Evolutionary conservation across 2,113 vertebrate species (phyloP), one percentile per base, ranked within the genome.

Genomic region (Phycodurus eques): DNA sequence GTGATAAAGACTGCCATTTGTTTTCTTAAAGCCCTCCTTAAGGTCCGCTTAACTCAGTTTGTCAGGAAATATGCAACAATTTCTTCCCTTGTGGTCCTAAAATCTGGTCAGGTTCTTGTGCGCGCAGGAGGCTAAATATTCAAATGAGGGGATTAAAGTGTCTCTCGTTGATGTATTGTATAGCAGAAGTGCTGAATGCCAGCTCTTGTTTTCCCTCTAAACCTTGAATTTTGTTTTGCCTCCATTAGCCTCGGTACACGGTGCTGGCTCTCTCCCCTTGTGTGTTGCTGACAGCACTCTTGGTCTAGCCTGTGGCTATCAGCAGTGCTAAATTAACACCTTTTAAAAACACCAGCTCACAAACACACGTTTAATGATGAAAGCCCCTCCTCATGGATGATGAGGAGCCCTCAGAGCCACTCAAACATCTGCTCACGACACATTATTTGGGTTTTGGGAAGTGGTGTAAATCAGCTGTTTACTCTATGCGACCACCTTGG

Each of bases 21-120:
- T 98, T 98, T 98, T 96, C 96, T 98, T 98, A 98, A 98, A 98
- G 95, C 95, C 95, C 88, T 94, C 95, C 95, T 98, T 98, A 98
- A 95, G 95, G 96, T 97, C 96, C 92, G 93, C 94, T 98, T 98
- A 98, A 98, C 96, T 97, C 96, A 93, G 98, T 98, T 98, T 98
- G 95, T 98, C 95, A 96, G 96, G 96, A 98, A 98, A 98, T 97
- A 95, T 96, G 94, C 94, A 96, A 97, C 95, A 96, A 98, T 98
- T 98, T 98, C 95, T 96, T 96, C 94, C 94, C 74, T 76, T 82
- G 33, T 33, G 77, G 94, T 95, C 92, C 94, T 95, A 95, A 96
- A 97, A 98, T 95, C 95, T 96, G 95, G 95, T 96, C 93, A 91
- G 93, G 92, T 94, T 95, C 92, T 94, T 94, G 95, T 94, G 94